Base-by-base conservation (phyloP, 1,140 invertebrate genomes). In the Hesperophylax magnus region DNA sequence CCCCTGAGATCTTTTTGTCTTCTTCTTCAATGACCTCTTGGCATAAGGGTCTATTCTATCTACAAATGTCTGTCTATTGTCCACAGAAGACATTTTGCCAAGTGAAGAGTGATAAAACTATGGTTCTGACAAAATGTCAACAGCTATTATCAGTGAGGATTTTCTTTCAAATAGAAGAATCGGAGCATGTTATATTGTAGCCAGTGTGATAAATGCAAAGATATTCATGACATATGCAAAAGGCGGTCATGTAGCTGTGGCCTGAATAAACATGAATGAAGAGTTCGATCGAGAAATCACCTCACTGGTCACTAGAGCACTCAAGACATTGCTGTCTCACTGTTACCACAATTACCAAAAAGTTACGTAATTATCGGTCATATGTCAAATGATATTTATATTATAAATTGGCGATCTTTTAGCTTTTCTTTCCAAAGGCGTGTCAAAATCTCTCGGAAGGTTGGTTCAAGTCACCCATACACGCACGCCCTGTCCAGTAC, bases 31-130 rank as follows among this genome's bases (percentile, higher is more conserved):
- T 84, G 96, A 97, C 86, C 96, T 92, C 92, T 97, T 97, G 83
- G 96, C 95, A 89, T 97, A 97, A 85, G 96, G 96, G 92, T 98
- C 96, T 92, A 98, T 97, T 89, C 96, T 94, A 93, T 98, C 96
- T 89, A 97, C 96, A 93, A 98, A 96, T 86, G 94, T 93, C 82
- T 84, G 82, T 52, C 80, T 75, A 69, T 74, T 75, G 77, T 81
- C 82, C 91, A 92, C 93, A 89, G 94, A 93, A 93, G 94, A 94
- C 94, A 95, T 95, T 90, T 92, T 92, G 87, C 77, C 77, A 71
- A 71, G 77, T 71, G 63, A 71, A 69, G 61, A 34, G 65, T 69
- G 77, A 69, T 79, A 69, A 69, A 71, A 71, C 47, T 79, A 71
- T 71, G 77, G 47, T 79, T 79, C 65, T 79, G 77, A 79, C 77